These are phyloP conservation scores for Melanotaenia boesemani DNA, from an alignment of 2,797 vertebrate genomes.

Conservation along the genomic window DNA sequence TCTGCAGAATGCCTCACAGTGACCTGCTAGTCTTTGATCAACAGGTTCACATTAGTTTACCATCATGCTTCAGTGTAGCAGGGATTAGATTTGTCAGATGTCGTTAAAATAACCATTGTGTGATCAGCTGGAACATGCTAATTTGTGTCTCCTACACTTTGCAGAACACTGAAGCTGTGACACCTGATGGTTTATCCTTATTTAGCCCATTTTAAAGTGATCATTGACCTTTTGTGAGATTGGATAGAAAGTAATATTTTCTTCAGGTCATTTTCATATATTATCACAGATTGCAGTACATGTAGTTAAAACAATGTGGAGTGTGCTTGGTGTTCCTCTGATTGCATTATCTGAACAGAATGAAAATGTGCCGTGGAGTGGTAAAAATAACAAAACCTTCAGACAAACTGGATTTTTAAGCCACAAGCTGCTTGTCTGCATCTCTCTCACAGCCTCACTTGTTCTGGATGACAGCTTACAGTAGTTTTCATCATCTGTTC, in stretches of 20 bases:
- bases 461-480: not conserved
- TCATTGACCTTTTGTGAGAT: constrained; percentile 23
- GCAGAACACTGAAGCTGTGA: constrained; percentile 14
- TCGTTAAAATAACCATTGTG: constrained; percentile 67
- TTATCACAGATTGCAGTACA: constrained; percentile 4
- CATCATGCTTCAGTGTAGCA: constrained; percentile 68
- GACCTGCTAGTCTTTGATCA: constrained; percentile 73
- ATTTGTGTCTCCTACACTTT: constrained; percentile 19
- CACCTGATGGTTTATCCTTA: constrained; percentile 32
- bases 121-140: constrained; percentile 55
- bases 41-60: constrained; percentile 63
- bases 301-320: not conserved
- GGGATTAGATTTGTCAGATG: constrained; percentile 77
- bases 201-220: constrained; percentile 25
- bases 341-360: not conserved
- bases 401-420: no score
- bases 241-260: not conserved
- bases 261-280: not conserved
- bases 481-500: not conserved
- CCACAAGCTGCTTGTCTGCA: no score
- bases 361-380: not conserved
- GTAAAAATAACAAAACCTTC: no score
- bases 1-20: constrained; percentile 43
- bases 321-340: not conserved
- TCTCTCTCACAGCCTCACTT: not conserved